phyloP scores from a whole-genome alignment of 2,888 invertebrate genomes.

The Augiades crinisus region DNA sequence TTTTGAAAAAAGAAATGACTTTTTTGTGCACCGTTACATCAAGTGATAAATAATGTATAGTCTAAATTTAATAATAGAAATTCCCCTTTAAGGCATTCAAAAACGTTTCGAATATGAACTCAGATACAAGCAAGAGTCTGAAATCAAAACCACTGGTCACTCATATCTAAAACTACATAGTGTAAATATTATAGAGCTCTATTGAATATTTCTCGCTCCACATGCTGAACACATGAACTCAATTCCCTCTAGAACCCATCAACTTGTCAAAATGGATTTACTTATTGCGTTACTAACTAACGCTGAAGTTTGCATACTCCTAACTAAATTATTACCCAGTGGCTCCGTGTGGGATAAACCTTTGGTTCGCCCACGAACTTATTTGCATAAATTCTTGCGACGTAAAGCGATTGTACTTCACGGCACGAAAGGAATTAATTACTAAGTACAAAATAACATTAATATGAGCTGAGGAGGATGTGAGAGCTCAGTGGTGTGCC shows the following conservation, averaged over 20 bases:
- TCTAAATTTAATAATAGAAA: no score
- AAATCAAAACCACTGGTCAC: no score
- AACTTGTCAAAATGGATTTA: conserved; percentile 26
- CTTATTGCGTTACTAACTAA: conserved; percentile 24
- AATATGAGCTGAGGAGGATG: no score
- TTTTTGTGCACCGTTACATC: no score
- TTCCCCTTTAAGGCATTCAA: no score
- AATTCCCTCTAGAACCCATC: conserved; percentile 17
- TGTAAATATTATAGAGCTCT: not conserved
- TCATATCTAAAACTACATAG: no score
- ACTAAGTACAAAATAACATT: not conserved
- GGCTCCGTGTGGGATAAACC: conserved; percentile 23
- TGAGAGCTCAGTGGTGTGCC: no score
- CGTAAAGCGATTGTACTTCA: conserved; percentile 1
- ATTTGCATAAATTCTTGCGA: conserved; percentile 18
- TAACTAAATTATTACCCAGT: conserved; percentile 24
- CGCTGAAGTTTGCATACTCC: conserved; percentile 21
- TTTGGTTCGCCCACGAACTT: conserved; percentile 5
- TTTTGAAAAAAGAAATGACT: no score
- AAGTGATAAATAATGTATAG: no score
- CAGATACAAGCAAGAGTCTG: no score
- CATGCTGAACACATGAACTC: conserved; percentile 12
- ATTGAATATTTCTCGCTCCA: not conserved
- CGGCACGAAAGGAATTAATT: not conserved
- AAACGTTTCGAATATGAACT: no score